Evolutionary conservation across 2,888 invertebrate species (phyloP), one percentile per base, ranked within the genome.

Genomic region (Pseudococcus longispinus): DNA sequence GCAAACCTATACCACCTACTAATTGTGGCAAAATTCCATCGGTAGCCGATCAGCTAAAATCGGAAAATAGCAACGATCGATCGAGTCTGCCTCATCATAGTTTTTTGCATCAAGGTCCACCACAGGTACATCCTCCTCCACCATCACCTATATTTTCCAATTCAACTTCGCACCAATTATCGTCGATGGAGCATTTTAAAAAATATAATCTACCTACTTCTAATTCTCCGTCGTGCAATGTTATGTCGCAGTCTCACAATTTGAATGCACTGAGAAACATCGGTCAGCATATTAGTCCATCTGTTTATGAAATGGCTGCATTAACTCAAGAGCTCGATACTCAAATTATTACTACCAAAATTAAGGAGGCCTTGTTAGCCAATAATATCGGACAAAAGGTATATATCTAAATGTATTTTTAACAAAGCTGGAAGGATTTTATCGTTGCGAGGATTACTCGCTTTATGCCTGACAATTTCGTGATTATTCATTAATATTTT

Each of bases 301-400:
- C 97, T 89, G 98, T 98, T 20, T 97, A 98, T 91, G 98, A 98
- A 91, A 97, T 98, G 96, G 98, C 98, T 0, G 98, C 98, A 5
- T 93, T 98, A 74, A 98, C 98, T 13, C 97, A 97, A 90, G 98
- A 98, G 91, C 93, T 99, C 88, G 98, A 99, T 91, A 99, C 99
- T 1, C 97, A 98, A 90, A 95, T 95, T 26, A 97, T 98, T 89
- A 98, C 98, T 2, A 97, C 97, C 11, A 97, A 97, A 91, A 98
- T 98, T 90, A 99, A 98, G 91, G 98, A 98, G 91, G 97, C 98
- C 0, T 92, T 99, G 13, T 92, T 98, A 85, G 98, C 98, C 60
- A 98, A 98, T 91, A 98, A 98, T 90, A 97, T 99, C 89, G 98
- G 98, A 3, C 99, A 99, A 91, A 98, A 98, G 93, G 93, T 55